These are phyloP conservation scores for Seriola dumerili DNA, from an alignment of 2,113 vertebrate genomes.

Conservation along the genomic window DNA sequence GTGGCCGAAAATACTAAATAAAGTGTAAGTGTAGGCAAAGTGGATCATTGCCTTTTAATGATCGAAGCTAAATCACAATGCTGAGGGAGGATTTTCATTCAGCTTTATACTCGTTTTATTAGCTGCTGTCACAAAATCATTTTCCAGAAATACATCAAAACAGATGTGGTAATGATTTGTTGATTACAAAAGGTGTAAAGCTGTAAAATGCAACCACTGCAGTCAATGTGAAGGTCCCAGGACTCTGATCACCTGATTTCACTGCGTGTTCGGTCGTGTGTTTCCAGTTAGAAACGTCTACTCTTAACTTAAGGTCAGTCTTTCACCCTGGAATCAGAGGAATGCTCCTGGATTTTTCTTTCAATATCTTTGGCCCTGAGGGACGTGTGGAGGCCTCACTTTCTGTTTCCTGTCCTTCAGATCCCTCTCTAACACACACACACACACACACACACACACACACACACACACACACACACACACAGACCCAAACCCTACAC, in stretches of 20 bases:
- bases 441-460: no score
- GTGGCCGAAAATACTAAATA: no score
- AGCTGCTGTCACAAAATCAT: no score
- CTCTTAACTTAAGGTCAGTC: slow-evolving; percentile 26
- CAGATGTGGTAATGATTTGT: no score
- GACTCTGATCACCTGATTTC: slow-evolving; percentile 19
- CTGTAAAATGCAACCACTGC: no score
- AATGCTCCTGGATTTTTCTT: slow-evolving; percentile 52
- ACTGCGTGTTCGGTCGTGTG: slow-evolving; percentile 1
- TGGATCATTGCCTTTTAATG: no score
- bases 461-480: background rate
- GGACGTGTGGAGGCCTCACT: slow-evolving; percentile 24
- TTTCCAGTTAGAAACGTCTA: slow-evolving; percentile 2
- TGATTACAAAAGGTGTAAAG: no score
- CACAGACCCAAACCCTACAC: slow-evolving; percentile 9
- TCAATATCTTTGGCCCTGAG: slow-evolving; percentile 43
- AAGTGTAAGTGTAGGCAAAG: no score
- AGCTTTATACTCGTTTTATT: no score
- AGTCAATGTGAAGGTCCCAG: background rate
- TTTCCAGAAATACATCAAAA: no score
- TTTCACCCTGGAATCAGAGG: slow-evolving; percentile 42
- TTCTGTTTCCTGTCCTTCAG: slow-evolving; percentile 42
- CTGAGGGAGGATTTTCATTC: no score
- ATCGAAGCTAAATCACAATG: no score
- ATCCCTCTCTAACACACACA: background rate